Percentiles rank a stretch among this genome's conserved stretches.
Evolutionary conservation across 2,888 invertebrate species (phyloP).

Genomic region (Eupeodes luniger): DNA sequence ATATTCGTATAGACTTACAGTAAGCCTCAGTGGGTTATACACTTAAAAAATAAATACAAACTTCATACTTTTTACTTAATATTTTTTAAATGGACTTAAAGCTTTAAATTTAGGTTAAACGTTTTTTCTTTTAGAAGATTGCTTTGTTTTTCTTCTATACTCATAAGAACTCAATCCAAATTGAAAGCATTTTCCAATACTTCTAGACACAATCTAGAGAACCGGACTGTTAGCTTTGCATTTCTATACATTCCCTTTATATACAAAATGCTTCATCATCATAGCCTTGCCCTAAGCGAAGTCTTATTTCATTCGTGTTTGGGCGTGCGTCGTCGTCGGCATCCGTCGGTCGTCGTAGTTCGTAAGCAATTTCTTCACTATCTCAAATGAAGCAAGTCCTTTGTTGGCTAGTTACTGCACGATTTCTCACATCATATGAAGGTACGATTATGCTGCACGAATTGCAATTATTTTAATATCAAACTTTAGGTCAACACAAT

Average conservation of each 20-base stretch:
- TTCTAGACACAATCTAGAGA: not conserved
- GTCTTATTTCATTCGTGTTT: slow-evolving; percentile 46
- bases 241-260: slow-evolving; percentile 14
- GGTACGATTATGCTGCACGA: slow-evolving; percentile 22
- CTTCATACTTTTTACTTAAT: too few species aligned
- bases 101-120: too few species aligned
- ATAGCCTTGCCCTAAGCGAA: slow-evolving; percentile 43
- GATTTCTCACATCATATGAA: slow-evolving; percentile 24
- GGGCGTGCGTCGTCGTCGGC: slow-evolving; percentile 27
- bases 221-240: not conserved
- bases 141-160: too few species aligned
- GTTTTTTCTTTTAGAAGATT: too few species aligned
- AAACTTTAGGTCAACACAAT: slow-evolving; percentile 36
- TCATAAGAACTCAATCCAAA: too few species aligned
- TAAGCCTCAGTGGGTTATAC: slow-evolving; percentile 10
- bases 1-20: not conserved
- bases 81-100: too few species aligned
- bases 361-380: slow-evolving; percentile 43
- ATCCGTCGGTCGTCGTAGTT: too few species aligned
- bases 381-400: slow-evolving; percentile 49
- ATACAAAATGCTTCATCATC: slow-evolving; percentile 16
- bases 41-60: too few species aligned
- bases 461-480: slow-evolving; percentile 43
- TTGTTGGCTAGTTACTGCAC: slow-evolving; percentile 45
- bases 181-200: too few species aligned